Evolutionary conservation across 2,888 invertebrate genomes (phyloP), one percentile per base, ranked within the genome.

Genomic region (Drosophila planitibia): DNA sequence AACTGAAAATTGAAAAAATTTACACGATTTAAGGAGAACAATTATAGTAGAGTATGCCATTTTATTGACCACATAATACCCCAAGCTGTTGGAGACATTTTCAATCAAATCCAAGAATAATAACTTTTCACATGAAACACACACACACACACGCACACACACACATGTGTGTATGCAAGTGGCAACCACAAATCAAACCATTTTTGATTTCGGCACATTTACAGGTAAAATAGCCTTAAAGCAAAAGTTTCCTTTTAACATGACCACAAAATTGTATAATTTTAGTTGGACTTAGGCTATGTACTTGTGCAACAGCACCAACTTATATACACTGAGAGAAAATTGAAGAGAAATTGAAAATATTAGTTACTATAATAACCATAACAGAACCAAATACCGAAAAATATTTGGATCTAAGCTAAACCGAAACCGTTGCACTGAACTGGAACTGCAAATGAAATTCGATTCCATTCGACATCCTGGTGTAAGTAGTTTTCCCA

Each of bases 191-290:
- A 35, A 28, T 30, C 32, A 28, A 60, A 52, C 28, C 33, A 69
- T 72, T 69, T 81, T 55, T 78, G 67, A 74, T 70, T 81, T 74
- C 39, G 32, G 65, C 77, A 76, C 59, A 81, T 70, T 77, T 76
- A 39, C 37, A 53, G 52, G 25, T 25, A 47, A 25, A 52, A 52
- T 32, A 41, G 35, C 53, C 57, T 66, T 22, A 67, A 77, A 61
- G 65, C 49, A 39, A 19, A 53, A 70, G 47, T 69, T 28, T 68
- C 10, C 41, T 63, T 57, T 57, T 55, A 57, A 66, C 74, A 70
- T 78, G 66, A 39, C 78, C 74, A 68, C 68, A 78, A 66, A 66
- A 71, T 78, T 66, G 74, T 80, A 79, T 74, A 74, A 78, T 81
- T 78, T 81, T 59, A 71, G 65, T 57, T 49, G 54, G 71, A 78